Conservation (phyloP, 2,113 vertebrate species). For the Perca fluviatilis region DNA sequence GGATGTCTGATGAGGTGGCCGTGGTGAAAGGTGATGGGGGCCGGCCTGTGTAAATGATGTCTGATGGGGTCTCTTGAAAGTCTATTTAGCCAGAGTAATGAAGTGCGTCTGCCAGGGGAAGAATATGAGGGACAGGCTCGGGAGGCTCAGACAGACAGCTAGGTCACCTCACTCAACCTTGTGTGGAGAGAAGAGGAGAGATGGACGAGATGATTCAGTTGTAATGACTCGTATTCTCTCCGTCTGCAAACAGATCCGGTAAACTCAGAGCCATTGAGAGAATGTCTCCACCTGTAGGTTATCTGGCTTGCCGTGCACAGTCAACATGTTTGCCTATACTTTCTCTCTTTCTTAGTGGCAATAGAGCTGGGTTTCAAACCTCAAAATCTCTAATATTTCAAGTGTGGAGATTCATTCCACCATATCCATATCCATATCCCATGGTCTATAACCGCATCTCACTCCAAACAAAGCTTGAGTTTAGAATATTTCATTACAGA, state of each 20-base stretch:
- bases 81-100: constrained; percentile 81
- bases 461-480: not conserved
- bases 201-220: constrained; percentile 57
- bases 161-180: constrained; percentile 73
- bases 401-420: too few relatives aligned
- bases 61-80: constrained; percentile 77
- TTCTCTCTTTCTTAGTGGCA: not conserved
- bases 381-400: not conserved
- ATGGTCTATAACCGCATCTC: not conserved
- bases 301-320: not conserved
- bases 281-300: constrained; percentile 16
- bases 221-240: constrained; percentile 53
- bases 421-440: too few relatives aligned
- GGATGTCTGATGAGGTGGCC: constrained; percentile 62
- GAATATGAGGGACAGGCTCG: constrained; percentile 68
- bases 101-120: constrained; percentile 72
- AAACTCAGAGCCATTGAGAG: constrained; percentile 38
- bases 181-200: constrained; percentile 41
- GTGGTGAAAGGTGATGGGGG: constrained; percentile 70
- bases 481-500: not conserved
- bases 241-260: constrained; percentile 46
- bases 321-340: constrained; percentile 4
- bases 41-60: constrained; percentile 66
- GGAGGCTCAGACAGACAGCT: constrained; percentile 64
- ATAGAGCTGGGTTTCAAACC: not conserved